Evolutionary conservation across 2,888 invertebrate genomes (phyloP).

Genomic region (Drosophila antonietae): DNA sequence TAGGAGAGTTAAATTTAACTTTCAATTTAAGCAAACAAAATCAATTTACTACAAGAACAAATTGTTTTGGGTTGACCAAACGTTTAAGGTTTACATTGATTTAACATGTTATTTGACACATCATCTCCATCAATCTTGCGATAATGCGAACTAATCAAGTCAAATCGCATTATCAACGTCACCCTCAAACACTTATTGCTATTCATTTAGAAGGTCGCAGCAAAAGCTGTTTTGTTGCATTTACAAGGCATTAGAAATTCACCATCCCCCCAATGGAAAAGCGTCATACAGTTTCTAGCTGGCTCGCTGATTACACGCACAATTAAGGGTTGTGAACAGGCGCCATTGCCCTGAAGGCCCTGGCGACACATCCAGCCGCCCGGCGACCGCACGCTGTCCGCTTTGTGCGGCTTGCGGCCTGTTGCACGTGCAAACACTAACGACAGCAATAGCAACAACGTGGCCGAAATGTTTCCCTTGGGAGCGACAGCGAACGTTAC

Average conservation of each 20-base stretch:
- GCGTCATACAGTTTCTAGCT: constrained; percentile 26
- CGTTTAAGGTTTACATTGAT: constrained; percentile 26
- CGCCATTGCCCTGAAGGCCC: constrained; percentile 18
- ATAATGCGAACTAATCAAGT: constrained; percentile 60
- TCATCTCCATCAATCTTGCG: constrained; percentile 62
- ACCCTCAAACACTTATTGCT: constrained; percentile 30
- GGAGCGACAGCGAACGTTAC: constrained; percentile 41
- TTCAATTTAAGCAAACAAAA: not conserved
- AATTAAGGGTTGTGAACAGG: constrained; percentile 72
- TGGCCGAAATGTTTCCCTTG: constrained; percentile 65
- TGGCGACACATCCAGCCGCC: constrained; percentile 5
- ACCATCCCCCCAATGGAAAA: constrained; percentile 27
- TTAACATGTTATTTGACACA: constrained; percentile 61
- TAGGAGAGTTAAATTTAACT: no score
- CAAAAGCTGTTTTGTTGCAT: constrained; percentile 65
- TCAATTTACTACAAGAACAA: constrained; percentile 28
- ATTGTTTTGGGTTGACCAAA: constrained; percentile 28
- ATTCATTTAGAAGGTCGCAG: constrained; percentile 28
- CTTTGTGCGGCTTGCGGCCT: constrained; percentile 66
- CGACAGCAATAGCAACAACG: constrained; percentile 23
- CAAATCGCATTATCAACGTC: constrained; percentile 60
- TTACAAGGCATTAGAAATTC: constrained; percentile 59
- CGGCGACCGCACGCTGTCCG: constrained; percentile 40
- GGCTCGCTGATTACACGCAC: constrained; percentile 67
- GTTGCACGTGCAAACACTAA: constrained; percentile 70